Base-by-base conservation (phyloP, 2,888 invertebrate genomes). In the Dione juno region DNA sequence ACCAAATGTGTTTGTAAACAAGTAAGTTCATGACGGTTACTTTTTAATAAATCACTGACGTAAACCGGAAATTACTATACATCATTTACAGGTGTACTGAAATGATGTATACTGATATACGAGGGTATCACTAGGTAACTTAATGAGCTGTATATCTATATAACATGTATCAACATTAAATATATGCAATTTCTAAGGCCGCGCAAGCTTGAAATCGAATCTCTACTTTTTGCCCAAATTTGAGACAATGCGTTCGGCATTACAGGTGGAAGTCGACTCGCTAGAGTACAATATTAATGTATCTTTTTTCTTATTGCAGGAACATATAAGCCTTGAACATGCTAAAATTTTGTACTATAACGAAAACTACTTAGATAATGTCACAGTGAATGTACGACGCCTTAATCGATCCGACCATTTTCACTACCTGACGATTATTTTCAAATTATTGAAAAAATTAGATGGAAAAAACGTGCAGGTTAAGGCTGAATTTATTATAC, bases 331-430 rank as follows among this genome's bases (percentile, higher is more conserved):
- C 16, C 37, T 57, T 7, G 57, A 57, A 37, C 57, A 40, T 40
- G 37, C 57, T 37, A 57, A n/a, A 57, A 0, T 40, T 1, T 0
- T 7, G 11, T 57, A 37, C 16, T 57, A 40, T 37, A 37, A 57
- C 7, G 37, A 16, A 7, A 40, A 57, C 16, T 57, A 57, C 11
- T 10, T 57, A 0, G 16, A 1, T 16, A 57, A 57, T 11, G 2
- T 40, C 11, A 40, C 57, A 57, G 57, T 40, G 11, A 2, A 5
- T 11, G 6, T 37, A 16, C 37, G 16, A 40, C 37, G 57, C n/a
- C n/a, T 37, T 57, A 57, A 40, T 40, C 57, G 57, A n/a, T 40
- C 57, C 0, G 57, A 57, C 11, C n/a, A 57, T 16, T 40, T 57
- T 11, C 37, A 57, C 57, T 57, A 57, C 11, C 57, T 57, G 0